Evolutionary conservation across 2,797 vertebrate species (phyloP).

Genomic region (Coilia nasus): DNA sequence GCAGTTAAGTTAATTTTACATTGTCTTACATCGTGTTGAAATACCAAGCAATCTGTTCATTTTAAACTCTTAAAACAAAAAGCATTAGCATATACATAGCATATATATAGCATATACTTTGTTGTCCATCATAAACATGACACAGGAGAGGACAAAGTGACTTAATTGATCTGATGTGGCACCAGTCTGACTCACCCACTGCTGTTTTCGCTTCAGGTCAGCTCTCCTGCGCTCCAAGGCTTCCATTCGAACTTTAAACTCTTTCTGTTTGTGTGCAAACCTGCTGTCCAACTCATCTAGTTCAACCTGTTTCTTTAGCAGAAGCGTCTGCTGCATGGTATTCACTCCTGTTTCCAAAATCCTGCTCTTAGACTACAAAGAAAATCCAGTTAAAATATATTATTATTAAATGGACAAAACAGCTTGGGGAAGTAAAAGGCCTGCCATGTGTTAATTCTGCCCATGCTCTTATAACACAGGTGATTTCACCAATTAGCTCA

Average conservation of each 20-base stretch:
- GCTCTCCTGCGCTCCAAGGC: slow-evolving; percentile 57
- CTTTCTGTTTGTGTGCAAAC: slow-evolving; percentile 69
- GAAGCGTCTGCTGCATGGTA: slow-evolving; percentile 70
- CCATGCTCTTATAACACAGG: too few species aligned
- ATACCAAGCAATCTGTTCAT: too few species aligned
- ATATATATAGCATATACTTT: too few species aligned
- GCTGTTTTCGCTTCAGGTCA: slow-evolving; percentile 70
- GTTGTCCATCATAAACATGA: background rate
- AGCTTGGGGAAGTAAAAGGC: too few species aligned
- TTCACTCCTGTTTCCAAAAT: slow-evolving; percentile 68
- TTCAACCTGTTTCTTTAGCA: slow-evolving; percentile 76
- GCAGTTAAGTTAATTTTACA: too few species aligned
- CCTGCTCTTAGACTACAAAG: slow-evolving; percentile 62
- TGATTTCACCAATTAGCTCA: too few species aligned
- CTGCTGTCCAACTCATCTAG: slow-evolving; percentile 65
- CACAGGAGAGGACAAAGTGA: background rate
- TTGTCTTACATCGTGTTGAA: too few species aligned
- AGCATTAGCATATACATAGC: too few species aligned
- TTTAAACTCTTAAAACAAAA: too few species aligned
- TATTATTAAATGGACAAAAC: background rate
- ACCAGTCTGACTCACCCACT: slow-evolving; percentile 58
- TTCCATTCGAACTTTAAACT: slow-evolving; percentile 68
- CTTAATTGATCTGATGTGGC: too few species aligned
- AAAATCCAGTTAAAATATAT: background rate
- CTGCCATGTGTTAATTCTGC: too few species aligned